phyloP scores from a whole-genome alignment of 1,140 invertebrate species.

The Drosophila subobscura region DNA sequence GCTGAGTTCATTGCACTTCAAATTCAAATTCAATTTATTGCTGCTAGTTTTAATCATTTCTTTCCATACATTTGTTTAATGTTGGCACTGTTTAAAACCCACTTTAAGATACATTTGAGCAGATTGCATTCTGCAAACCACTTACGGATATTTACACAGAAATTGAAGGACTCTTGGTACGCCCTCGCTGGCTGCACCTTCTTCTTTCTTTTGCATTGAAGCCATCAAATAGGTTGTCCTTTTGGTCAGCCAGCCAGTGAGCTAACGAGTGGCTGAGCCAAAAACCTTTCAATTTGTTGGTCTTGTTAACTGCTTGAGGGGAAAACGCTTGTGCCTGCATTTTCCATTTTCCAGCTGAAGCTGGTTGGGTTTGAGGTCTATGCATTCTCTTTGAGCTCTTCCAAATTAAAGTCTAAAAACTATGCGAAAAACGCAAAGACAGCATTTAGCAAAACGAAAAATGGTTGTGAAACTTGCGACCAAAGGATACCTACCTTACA shows the following conservation, averaged over 20 bases:
- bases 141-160: conserved; percentile 29
- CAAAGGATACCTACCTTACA: no score
- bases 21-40: no score
- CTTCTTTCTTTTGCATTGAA: conserved; percentile 37
- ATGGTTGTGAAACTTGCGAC: no score
- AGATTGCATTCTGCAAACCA: conserved; percentile 33
- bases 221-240: conserved; percentile 51
- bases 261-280: conserved; percentile 1
- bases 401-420: no score
- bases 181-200: background rate
- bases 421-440: no score
- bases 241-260: conserved; percentile 4
- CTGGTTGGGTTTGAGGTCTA: no score
- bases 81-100: conserved; percentile 10
- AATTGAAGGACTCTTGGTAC: conserved; percentile 3
- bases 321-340: conserved; percentile 26
- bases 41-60: no score
- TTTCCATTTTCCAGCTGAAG: background rate
- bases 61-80: background rate
- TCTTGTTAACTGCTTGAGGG: conserved; percentile 32
- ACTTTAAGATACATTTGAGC: conserved; percentile 29
- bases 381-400: no score
- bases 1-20: no score
- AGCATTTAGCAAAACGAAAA: no score
- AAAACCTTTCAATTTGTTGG: conserved; percentile 49